Evolutionary conservation across 2,797 vertebrate species (phyloP).

Genomic region (Crenuchus spilurus): DNA sequence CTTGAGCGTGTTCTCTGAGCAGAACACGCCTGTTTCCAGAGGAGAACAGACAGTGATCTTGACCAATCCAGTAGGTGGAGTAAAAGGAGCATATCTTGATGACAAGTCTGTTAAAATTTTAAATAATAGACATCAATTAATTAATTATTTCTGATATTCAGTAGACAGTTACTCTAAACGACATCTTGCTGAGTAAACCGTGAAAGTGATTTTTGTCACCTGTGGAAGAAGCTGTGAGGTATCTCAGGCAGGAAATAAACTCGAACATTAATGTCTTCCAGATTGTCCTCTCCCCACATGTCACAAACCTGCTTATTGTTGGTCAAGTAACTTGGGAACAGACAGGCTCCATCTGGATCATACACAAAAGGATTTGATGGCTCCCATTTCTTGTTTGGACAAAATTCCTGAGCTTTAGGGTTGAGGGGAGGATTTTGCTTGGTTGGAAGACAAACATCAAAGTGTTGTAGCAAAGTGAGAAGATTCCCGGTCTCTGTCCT

Average conservation of each 20-base stretch:
- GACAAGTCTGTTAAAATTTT: slow-evolving; percentile 67
- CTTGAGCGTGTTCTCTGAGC: slow-evolving; percentile 66
- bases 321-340: slow-evolving; percentile 77
- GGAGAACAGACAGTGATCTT: slow-evolving; percentile 68
- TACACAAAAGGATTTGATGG: slow-evolving; percentile 6
- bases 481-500: slow-evolving; percentile 67
- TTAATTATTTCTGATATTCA: too few species aligned
- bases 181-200: too few species aligned
- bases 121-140: too few species aligned
- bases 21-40: slow-evolving; percentile 69
- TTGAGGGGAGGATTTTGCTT: slow-evolving; percentile 58
- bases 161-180: too few species aligned
- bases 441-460: slow-evolving; percentile 77
- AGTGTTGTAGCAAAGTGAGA: slow-evolving; percentile 75
- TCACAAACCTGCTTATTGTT: slow-evolving; percentile 64
- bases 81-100: slow-evolving; percentile 74
- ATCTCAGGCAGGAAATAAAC: slow-evolving; percentile 75
- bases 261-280: slow-evolving; percentile 69
- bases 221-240: slow-evolving; percentile 79
- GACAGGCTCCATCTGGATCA: slow-evolving; percentile 62
- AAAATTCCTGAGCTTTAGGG: slow-evolving; percentile 70
- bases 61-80: slow-evolving; percentile 72
- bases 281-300: slow-evolving; percentile 74
- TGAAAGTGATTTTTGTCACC: too few species aligned
- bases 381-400: slow-evolving; percentile 63